Evolutionary conservation across 2,797 vertebrate species (phyloP).

Genomic region (Enteromius thamalakanensis): DNA sequence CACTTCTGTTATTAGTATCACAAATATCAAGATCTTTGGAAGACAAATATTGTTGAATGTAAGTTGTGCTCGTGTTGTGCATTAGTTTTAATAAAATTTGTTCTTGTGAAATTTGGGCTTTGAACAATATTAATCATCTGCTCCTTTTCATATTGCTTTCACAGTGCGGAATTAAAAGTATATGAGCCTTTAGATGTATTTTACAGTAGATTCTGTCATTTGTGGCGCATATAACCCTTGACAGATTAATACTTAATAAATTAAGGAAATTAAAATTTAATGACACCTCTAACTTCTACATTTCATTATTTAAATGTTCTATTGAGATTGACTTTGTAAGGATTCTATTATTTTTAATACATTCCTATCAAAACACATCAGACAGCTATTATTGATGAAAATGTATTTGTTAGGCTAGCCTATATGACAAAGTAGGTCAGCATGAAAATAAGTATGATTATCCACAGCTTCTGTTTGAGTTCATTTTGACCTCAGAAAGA

Average conservation of each 20-base stretch:
- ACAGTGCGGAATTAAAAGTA: background rate
- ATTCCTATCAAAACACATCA: background rate
- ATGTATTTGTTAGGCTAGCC: background rate
- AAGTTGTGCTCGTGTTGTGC: constrained; percentile 62
- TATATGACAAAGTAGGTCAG: background rate
- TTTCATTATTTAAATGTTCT: background rate
- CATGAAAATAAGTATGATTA: background rate
- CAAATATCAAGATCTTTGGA: constrained; percentile 55
- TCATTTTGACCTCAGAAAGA: background rate
- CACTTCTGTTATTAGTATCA: constrained; percentile 47
- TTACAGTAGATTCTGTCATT: background rate
- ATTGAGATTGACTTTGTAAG: background rate
- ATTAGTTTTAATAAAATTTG: constrained; percentile 63
- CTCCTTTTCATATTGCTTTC: background rate
- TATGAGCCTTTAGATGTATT: background rate
- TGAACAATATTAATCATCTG: constrained; percentile 10
- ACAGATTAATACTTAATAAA: background rate
- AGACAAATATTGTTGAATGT: constrained; percentile 63
- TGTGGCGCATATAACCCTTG: background rate
- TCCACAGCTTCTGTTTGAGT: background rate
- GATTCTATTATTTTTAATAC: background rate
- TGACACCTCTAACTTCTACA: background rate
- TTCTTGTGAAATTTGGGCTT: constrained; percentile 56
- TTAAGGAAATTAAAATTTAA: background rate
- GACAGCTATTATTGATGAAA: background rate